Percentiles rank a stretch among this genome's conserved stretches.
phyloP scores from a whole-genome alignment of 2,888 invertebrate genomes.

The Biston stratarius region DNA sequence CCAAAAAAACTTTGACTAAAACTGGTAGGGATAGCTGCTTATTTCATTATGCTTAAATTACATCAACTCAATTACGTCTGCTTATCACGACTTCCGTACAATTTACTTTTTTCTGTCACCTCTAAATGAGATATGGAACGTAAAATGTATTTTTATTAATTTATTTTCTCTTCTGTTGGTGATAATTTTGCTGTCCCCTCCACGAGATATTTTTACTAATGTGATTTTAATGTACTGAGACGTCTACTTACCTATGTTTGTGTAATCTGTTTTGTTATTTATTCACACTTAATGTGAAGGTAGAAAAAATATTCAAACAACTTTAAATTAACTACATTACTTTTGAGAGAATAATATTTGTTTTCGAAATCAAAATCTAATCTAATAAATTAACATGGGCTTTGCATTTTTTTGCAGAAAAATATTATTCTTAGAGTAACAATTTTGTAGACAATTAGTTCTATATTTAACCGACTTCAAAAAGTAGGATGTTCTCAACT shows the following conservation, averaged over 20 bases:
- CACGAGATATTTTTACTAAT: slow-evolving; percentile 77
- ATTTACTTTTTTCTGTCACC: slow-evolving; percentile 74
- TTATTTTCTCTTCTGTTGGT: slow-evolving; percentile 74
- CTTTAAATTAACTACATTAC: no score
- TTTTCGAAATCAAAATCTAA: no score
- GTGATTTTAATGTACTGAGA: slow-evolving; percentile 86
- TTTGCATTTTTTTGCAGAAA: no score
- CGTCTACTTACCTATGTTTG: slow-evolving; percentile 75
- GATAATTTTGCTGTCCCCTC: slow-evolving; percentile 78
- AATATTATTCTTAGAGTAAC: no score
- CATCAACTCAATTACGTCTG: slow-evolving; percentile 47
- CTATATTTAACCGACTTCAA: no score
- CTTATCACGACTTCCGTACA: slow-evolving; percentile 78
- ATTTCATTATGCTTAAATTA: slow-evolving; percentile 22
- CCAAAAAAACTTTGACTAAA: no score
- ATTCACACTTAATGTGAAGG: no score
- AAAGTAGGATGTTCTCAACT: no score
- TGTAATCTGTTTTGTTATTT: slow-evolving; percentile 68
- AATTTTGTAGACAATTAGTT: no score
- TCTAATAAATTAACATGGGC: no score
- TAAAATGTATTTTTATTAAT: slow-evolving; percentile 75
- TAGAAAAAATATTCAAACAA: no score
- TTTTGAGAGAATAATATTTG: no score
- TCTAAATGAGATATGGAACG: slow-evolving; percentile 71
- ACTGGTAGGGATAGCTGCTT: background rate